Evolutionary conservation across 2,888 invertebrate genomes (phyloP).

Genomic region (Rotaria socialis): DNA sequence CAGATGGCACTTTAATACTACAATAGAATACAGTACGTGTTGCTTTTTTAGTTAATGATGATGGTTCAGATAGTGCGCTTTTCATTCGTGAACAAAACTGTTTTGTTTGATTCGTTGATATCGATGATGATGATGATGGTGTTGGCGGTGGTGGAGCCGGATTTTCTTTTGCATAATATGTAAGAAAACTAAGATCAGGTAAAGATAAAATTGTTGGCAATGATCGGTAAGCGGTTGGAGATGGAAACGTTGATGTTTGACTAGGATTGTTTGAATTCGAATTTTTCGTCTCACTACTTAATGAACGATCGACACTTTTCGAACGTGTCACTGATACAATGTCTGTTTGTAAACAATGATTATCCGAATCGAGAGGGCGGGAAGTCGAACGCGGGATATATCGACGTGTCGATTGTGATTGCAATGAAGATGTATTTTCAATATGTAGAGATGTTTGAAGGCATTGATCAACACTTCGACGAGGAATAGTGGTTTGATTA

Average conservation of each 20-base stretch:
- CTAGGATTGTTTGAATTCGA: neutral
- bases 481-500: neutral
- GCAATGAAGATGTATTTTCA: neutral
- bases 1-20: neutral
- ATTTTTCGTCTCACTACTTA: neutral
- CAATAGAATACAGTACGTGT: conserved; percentile 11
- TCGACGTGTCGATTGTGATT: neutral
- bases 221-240: neutral
- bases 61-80: neutral
- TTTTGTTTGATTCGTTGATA: neutral
- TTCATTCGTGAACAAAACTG: neutral
- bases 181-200: conserved; percentile 3
- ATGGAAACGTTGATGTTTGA: neutral
- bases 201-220: neutral
- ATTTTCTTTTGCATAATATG: neutral
- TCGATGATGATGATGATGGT: neutral
- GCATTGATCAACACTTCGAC: conserved; percentile 16
- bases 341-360: neutral
- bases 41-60: conserved; percentile 5
- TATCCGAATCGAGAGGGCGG: neutral
- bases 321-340: neutral
- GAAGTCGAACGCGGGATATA: neutral
- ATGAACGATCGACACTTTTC: neutral
- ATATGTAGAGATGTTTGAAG: conserved; percentile 17
- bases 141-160: neutral